Evolutionary conservation across 2,113 vertebrate genomes (phyloP).

Genomic region (Saccopteryx bilineata): DNA sequence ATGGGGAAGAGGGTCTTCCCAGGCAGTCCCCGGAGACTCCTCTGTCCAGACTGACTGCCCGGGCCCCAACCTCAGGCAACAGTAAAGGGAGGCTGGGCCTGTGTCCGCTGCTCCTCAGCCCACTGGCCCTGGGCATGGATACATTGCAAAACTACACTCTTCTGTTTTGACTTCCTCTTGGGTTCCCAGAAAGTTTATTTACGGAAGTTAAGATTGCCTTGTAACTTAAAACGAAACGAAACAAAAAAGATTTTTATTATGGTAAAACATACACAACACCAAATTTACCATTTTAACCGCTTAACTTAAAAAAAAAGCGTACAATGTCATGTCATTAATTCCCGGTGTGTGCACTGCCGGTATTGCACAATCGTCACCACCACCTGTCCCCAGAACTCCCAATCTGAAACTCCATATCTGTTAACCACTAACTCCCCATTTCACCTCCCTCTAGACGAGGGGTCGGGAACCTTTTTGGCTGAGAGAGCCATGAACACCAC

Average conservation of each 20-base stretch:
- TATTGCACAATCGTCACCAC: not conserved
- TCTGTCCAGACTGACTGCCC: accelerated
- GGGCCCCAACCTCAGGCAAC: too few species aligned
- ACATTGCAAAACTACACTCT: not conserved
- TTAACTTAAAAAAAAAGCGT: not conserved
- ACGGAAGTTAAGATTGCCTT: not conserved
- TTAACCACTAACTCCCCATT: not conserved
- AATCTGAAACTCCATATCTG: not conserved
- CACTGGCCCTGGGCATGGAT: too few species aligned
- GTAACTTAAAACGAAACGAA: not conserved
- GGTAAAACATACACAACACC: not conserved
- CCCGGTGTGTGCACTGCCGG: accelerated
- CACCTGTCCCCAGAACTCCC: not conserved
- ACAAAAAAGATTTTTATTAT: not conserved
- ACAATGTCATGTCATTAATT: not conserved
- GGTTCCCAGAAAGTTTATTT: slow-evolving; percentile 25
- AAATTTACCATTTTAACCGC: not conserved
- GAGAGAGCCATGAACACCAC: too few species aligned
- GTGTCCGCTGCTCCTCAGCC: not conserved
- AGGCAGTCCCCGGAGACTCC: not conserved
- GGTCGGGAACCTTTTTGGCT: too few species aligned
- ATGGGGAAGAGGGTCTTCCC: not conserved
- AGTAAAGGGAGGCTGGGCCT: accelerated
- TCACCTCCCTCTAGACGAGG: too few species aligned
- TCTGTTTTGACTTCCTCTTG: not conserved